These are phyloP conservation scores for Equus przewalskii DNA, from an alignment of 2,113 vertebrate genomes.

Conservation along the genomic window DNA sequence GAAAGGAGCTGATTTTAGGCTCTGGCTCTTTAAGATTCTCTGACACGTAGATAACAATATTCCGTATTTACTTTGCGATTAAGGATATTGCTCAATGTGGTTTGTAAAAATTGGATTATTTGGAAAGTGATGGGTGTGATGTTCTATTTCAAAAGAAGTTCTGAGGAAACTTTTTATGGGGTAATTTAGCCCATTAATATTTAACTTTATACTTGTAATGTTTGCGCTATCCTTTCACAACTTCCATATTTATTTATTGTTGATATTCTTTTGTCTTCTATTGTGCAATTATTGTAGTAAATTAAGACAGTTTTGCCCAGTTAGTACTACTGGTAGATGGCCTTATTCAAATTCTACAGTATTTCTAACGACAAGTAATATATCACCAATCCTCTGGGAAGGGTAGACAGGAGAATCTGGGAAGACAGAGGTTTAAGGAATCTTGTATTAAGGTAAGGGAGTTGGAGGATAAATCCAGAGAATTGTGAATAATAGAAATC, in stretches of 20 bases:
- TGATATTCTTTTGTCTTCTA: not conserved
- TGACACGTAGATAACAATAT: not conserved
- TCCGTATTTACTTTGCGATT: not conserved
- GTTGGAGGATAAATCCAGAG: not conserved
- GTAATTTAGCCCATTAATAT: not conserved
- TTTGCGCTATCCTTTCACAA: not conserved
- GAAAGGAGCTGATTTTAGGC: not conserved
- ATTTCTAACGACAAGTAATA: not conserved
- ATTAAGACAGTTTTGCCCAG: not conserved
- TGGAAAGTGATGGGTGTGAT: not conserved
- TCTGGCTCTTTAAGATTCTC: not conserved
- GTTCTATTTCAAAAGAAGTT: slow-evolving; percentile 39
- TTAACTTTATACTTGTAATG: slow-evolving; percentile 12
- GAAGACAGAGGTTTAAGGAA: not conserved
- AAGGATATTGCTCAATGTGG: not conserved
- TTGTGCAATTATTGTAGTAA: not conserved
- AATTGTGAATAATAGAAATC: not conserved
- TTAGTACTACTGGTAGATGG: not conserved
- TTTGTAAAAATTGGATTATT: slow-evolving; percentile 25
- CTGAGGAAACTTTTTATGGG: not conserved
- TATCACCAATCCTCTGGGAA: not conserved
- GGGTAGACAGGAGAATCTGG: not conserved
- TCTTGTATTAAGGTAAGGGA: not conserved
- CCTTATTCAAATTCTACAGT: not conserved
- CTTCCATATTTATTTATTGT: not conserved